Base-by-base conservation (phyloP, 2,797 vertebrate species). In the Gastrophryne carolinensis region DNA sequence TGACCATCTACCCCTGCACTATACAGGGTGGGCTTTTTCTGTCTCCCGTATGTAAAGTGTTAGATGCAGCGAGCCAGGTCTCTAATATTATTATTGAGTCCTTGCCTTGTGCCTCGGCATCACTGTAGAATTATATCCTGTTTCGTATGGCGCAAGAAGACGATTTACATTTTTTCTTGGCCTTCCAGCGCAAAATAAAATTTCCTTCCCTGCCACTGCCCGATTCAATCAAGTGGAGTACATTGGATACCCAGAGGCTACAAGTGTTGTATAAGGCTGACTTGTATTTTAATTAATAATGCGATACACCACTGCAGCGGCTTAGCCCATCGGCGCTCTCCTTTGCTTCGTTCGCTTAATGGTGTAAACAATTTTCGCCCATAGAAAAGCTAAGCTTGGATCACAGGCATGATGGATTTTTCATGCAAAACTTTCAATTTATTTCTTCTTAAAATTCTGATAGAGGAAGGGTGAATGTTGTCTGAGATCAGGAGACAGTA, bases 211-310 rank as follows among this genome's bases (percentile, higher is more conserved):
- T 93, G 91, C 93, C 91, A 90, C 88, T 92, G 95, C 92, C 95
- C 94, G 94, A 95, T 95, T 97, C 95, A 97, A 97, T 98, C 96
- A 98, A 97, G 93, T 95, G 92, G 88, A 95, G 93, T 89, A 91
- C 91, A 92, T 87, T 93, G 87, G 96, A 96, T 96, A 95, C 94
- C 96, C 95, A 95, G 91, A 69, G 95, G 95, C 95, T 95, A 95
- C 86, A 80, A 85, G 80, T 53, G n/a, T 86, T 86, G 86, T 73
- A 82, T 87, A 86, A 89, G 89, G 90, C 93, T 89, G 92, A 93
- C 94, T 94, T 93, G 92, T 94, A 88, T 95, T 98, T 97, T 97
- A 99, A 98, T 98, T 98, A 98, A 96, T 96, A 96, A 94, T 88
- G 91, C 86, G 88, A 92, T 93, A 90, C 92, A 90, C 87, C 86